phyloP scores from a whole-genome alignment of 2,113 vertebrate species.

The Brachypteracias leptosomus region DNA sequence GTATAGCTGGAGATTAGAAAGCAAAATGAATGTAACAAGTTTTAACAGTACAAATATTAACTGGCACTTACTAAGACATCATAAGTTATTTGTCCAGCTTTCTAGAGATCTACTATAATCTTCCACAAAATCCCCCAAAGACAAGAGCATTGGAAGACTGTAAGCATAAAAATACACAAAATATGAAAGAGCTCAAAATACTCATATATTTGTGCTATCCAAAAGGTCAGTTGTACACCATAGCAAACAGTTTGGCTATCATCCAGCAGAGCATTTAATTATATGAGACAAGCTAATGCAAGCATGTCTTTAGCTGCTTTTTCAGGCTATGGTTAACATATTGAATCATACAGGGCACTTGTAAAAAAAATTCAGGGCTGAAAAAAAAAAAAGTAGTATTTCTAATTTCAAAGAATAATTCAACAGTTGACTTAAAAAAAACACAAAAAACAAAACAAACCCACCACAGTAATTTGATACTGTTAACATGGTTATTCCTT shows the following conservation, averaged over 20 bases:
- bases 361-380: fast-evolving
- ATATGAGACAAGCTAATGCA: background rate
- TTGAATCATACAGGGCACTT: background rate
- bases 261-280: background rate
- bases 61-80: background rate
- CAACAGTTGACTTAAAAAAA: background rate
- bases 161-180: background rate
- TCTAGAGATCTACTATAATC: background rate
- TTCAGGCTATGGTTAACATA: background rate
- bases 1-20: background rate
- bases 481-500: background rate
- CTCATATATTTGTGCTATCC: background rate
- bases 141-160: background rate
- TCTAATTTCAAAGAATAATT: background rate
- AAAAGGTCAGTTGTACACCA: background rate
- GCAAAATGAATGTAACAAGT: background rate
- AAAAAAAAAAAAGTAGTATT: background rate
- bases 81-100: background rate
- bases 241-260: background rate
- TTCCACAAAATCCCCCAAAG: background rate
- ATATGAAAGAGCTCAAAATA: background rate
- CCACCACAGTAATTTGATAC: background rate
- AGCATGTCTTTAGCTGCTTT: background rate
- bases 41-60: background rate
- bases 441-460: background rate